A percentile compares a stretch with the other conserved stretches of the same genome.
These are phyloP conservation scores for Xylota segnis DNA, from an alignment of 2,888 invertebrate genomes.

Conservation along the genomic window DNA sequence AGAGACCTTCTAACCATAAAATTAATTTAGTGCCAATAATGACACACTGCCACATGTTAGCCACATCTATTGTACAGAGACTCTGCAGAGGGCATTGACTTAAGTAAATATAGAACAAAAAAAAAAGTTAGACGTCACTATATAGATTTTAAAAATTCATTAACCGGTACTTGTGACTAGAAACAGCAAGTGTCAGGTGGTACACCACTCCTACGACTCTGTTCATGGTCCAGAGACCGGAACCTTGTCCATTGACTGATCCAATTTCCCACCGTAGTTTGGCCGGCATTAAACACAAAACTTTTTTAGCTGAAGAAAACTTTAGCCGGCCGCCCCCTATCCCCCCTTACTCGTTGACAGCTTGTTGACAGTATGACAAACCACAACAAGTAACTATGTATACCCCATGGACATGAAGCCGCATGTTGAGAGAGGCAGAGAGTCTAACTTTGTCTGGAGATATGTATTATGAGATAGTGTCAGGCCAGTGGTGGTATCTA, in stretches of 20 bases:
- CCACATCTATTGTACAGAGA: no score
- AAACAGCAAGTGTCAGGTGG: slow-evolving; percentile 10
- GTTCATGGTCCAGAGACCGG: not conserved
- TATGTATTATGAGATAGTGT: not conserved
- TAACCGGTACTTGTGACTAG: not conserved
- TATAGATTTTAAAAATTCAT: slow-evolving; percentile 34
- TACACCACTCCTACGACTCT: not conserved
- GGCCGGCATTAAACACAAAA: slow-evolving; percentile 38
- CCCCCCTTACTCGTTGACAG: slow-evolving; percentile 19
- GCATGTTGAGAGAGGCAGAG: slow-evolving; percentile 6
- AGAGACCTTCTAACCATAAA: no score
- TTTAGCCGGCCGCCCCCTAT: slow-evolving; percentile 8
- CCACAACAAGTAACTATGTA: slow-evolving; percentile 46
- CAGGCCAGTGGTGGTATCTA: not conserved
- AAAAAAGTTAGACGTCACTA: slow-evolving; percentile 1
- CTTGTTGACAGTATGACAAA: slow-evolving; percentile 53
- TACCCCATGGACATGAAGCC: slow-evolving; percentile 3
- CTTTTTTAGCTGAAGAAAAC: slow-evolving; percentile 27
- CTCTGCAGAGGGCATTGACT: no score
- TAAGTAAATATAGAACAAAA: no score
- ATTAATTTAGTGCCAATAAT: no score
- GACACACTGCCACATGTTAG: no score
- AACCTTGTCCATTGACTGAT: slow-evolving; percentile 20
- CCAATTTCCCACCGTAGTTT: slow-evolving; percentile 11
- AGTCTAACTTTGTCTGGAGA: slow-evolving; percentile 24